Evolutionary conservation across 2,113 vertebrate genomes (phyloP).

Genomic region (Charadrius vociferus): DNA sequence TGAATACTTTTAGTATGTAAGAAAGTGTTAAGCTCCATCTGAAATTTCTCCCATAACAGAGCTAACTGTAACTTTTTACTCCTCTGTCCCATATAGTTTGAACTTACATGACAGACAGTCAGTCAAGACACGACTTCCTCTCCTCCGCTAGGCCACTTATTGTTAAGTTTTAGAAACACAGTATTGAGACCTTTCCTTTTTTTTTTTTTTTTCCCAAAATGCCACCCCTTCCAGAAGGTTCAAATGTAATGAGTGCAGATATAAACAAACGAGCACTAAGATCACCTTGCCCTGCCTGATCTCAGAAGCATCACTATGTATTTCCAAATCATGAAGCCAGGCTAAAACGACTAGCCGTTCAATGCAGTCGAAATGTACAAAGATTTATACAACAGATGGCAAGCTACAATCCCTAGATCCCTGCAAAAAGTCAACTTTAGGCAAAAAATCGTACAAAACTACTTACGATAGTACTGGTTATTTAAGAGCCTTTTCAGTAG

Average conservation of each 20-base stretch:
- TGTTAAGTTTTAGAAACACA: background rate
- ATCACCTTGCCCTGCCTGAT: background rate
- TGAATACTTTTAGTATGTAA: background rate
- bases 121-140: background rate
- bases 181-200: background rate
- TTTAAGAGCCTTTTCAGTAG: background rate
- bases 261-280: background rate
- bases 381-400: slow-evolving; percentile 18
- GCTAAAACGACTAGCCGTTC: background rate
- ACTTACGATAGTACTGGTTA: background rate
- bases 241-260: background rate
- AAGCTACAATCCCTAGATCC: background rate
- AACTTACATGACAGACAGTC: background rate
- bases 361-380: background rate
- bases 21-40: background rate
- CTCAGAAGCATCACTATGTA: background rate
- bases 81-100: background rate
- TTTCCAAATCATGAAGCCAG: background rate
- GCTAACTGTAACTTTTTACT: background rate
- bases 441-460: background rate
- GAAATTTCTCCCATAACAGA: background rate
- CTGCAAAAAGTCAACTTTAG: background rate
- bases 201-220: background rate
- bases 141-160: background rate
- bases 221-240: background rate